Evolutionary conservation across 1,140 invertebrate genomes (phyloP).

Genomic region (Scaptodrosophila lebanonensis): DNA sequence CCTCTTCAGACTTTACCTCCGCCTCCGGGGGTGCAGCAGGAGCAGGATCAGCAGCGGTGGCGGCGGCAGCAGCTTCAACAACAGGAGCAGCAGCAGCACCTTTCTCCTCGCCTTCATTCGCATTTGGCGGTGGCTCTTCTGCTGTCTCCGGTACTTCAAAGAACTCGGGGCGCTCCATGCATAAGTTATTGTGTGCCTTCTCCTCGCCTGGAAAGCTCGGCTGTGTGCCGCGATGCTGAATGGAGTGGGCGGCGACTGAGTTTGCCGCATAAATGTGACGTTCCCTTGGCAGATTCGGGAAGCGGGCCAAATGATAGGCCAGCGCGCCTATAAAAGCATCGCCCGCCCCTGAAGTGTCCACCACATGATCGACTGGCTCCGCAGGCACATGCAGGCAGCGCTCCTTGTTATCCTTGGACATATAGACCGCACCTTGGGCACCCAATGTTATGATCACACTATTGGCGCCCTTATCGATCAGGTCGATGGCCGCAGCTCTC

Average conservation of each 20-base stretch:
- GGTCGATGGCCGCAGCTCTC: slow-evolving; percentile 79
- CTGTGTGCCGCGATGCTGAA: slow-evolving; percentile 90
- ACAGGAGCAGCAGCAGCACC: too few relatives aligned
- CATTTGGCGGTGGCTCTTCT: too few relatives aligned
- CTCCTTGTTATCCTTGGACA: slow-evolving; percentile 78
- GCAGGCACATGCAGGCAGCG: slow-evolving; percentile 79
- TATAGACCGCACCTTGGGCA: slow-evolving; percentile 83
- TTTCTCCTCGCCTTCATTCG: too few relatives aligned
- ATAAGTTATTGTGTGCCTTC: slow-evolving; percentile 1
- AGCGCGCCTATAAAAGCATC: slow-evolving; percentile 94
- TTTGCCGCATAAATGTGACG: slow-evolving; percentile 85
- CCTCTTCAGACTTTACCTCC: background rate
- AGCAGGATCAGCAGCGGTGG: too few relatives aligned
- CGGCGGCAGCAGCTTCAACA: too few relatives aligned
- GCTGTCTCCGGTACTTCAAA: too few relatives aligned
- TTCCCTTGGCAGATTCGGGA: slow-evolving; percentile 80
- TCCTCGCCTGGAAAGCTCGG: slow-evolving; percentile 66
- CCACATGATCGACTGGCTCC: slow-evolving; percentile 80
- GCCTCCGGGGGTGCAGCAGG: background rate
- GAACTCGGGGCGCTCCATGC: slow-evolving; percentile 9
- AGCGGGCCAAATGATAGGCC: slow-evolving; percentile 84
- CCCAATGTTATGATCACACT: slow-evolving; percentile 91
- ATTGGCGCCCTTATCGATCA: slow-evolving; percentile 84
- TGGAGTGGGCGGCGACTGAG: slow-evolving; percentile 85
- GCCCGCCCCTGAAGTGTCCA: slow-evolving; percentile 94